phyloP scores from a whole-genome alignment of 2,113 vertebrate genomes.

The Empidonax alnorum region DNA sequence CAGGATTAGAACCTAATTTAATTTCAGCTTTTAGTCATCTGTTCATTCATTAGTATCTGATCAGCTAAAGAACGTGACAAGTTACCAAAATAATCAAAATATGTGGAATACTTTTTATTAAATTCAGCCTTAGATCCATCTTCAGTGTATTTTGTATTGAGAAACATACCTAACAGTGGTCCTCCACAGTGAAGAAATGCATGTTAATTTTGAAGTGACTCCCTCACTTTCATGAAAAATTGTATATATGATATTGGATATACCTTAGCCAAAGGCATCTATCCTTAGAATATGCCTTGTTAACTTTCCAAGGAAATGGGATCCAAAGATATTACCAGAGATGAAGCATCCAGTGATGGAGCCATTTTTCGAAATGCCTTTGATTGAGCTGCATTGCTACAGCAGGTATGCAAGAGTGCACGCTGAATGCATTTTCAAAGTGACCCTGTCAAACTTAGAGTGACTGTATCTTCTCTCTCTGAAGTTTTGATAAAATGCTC shows the following conservation, averaged over 20 bases:
- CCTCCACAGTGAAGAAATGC: not conserved
- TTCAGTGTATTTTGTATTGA: not conserved
- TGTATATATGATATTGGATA: not conserved
- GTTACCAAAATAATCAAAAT: not conserved
- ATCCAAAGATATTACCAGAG: constrained; percentile 10
- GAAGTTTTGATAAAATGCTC: constrained; percentile 68
- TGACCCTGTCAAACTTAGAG: constrained; percentile 43
- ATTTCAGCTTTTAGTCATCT: not conserved
- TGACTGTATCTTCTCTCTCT: constrained; percentile 35
- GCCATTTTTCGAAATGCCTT: constrained; percentile 21
- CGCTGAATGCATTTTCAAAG: constrained; percentile 57
- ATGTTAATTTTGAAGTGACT: not conserved
- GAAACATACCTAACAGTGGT: not conserved
- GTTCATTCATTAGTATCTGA: not conserved
- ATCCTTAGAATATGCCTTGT: constrained; percentile 36
- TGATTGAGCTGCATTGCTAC: constrained; percentile 12
- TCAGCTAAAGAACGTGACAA: not conserved
- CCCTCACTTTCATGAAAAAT: constrained; percentile 3
- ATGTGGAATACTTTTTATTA: not conserved
- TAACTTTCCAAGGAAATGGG: constrained; percentile 52
- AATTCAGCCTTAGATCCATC: not conserved
- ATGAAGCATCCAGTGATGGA: not conserved
- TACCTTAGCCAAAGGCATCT: constrained; percentile 22
- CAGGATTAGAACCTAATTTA: not conserved
- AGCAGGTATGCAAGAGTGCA: constrained; percentile 33